These are phyloP conservation scores for Lagocephalus sceleratus DNA, from an alignment of 2,797 vertebrate species.

Conservation along the genomic window DNA sequence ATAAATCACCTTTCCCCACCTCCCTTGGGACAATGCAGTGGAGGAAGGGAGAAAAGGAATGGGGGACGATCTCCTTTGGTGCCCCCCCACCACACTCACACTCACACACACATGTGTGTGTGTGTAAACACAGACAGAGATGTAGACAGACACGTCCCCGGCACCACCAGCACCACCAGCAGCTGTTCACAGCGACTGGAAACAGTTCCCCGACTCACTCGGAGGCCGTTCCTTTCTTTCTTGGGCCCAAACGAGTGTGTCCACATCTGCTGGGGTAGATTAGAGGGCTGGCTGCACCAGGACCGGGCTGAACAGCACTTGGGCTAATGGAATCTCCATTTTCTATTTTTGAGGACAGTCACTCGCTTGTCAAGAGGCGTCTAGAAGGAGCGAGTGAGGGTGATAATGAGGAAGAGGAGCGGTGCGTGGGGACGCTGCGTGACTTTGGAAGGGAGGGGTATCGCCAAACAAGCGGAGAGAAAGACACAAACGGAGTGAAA, in stretches of 20 bases:
- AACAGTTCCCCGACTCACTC: conserved; percentile 32
- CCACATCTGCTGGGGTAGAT: conserved; percentile 6
- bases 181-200: conserved; percentile 64
- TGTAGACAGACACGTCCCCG: not conserved
- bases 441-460: conserved; percentile 30
- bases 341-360: conserved; percentile 47
- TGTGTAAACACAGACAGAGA: too few species aligned
- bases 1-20: conserved; percentile 68
- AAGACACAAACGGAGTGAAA: conserved; percentile 39
- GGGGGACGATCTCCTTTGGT: conserved; percentile 4
- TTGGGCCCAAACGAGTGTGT: conserved; percentile 50
- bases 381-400: conserved; percentile 2
- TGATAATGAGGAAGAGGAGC: conserved; percentile 8
- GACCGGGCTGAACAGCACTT: conserved; percentile 41
- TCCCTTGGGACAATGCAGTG: conserved; percentile 54
- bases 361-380: conserved; percentile 20
- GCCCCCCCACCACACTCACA: conserved; percentile 1
- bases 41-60: conserved; percentile 44
- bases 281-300: conserved; percentile 43
- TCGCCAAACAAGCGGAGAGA: conserved; percentile 40
- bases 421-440: conserved; percentile 2
- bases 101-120: conserved; percentile 1
- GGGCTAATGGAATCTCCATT: conserved; percentile 60
- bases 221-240: conserved; percentile 31
- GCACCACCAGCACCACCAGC: conserved; percentile 49